Evolutionary conservation across 2,888 invertebrate species (phyloP), one percentile per base, ranked within the genome.

Genomic region (Trisateles emortualis): DNA sequence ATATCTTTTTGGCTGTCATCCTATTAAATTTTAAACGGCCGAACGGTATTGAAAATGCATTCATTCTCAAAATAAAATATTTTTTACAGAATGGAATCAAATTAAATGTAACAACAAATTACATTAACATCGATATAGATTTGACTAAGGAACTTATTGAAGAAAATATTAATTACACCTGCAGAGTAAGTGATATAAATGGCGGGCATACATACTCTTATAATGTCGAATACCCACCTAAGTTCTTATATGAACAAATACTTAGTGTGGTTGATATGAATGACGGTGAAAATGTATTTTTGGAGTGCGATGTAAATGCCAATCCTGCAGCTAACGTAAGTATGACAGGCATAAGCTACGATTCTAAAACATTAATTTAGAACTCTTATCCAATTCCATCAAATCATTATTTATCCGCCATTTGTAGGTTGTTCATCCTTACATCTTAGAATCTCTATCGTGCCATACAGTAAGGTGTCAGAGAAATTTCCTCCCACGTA

Each of bases 121-220:
- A 36, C 19, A 22, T 58, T 1, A 19, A 30, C 13, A 13, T 72
- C 0, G 16, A 59, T 0, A 60, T 58, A 13, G 10, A 48, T 3
- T 2, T 10, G 0, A 1, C 2, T 1, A 0, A 36, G 0, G 74
- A 68, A 1, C n/a, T n/a, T n/a, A n/a, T n/a, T n/a, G n/a, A n/a
- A n/a, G n/a, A n/a, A n/a, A n/a, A n/a, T n/a, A 73, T 71, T 3
- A 72, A 72, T 26, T 74, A 74, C 11, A 71, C 67, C 0, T 74
- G 74, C 8, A 68, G 54, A 17, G 71, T 67, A 10, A 73, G 59
- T 11, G 67, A 64, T 40, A 45, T 39, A n/a, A 41, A 58, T 3
- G 68, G 70, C 4, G 16, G 55, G 1, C 9, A 40, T 2, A 67
- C 67, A 42, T 56, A 64, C 3, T 68, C 75, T 0, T 71, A 64